Percentiles rank a stretch among this genome's conserved stretches.
Evolutionary conservation across 2,888 invertebrate genomes (phyloP).

Genomic region (Diaphora mendica): DNA sequence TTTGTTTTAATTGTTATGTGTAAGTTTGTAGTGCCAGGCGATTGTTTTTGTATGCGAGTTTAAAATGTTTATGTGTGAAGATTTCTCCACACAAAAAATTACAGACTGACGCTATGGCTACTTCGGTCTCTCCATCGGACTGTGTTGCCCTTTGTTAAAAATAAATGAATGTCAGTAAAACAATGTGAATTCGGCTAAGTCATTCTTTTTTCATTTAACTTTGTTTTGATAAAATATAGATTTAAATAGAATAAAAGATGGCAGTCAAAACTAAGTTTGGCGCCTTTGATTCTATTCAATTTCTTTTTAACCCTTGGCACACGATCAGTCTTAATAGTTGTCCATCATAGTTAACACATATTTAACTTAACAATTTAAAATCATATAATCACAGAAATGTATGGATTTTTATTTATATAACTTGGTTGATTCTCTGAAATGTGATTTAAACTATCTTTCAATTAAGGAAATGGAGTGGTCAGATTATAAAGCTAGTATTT

Average conservation of each 20-base stretch:
- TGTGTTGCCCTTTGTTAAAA: background rate
- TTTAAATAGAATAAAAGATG: background rate
- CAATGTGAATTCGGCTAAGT: slow-evolving; percentile 2
- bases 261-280: background rate
- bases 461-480: background rate
- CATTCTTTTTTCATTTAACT: background rate
- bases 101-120: too few relatives aligned
- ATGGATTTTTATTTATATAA: slow-evolving; percentile 26
- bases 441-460: background rate
- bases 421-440: slow-evolving; percentile 36
- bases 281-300: background rate
- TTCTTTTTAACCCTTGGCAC: slow-evolving; percentile 38
- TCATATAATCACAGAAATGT: slow-evolving; percentile 46
- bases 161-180: background rate
- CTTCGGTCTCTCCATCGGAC: too few relatives aligned
- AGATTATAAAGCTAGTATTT: background rate
- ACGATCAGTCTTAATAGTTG: slow-evolving; percentile 37
- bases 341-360: slow-evolving; percentile 27
- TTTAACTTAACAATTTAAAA: slow-evolving; percentile 44
- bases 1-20: too few relatives aligned
- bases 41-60: too few relatives aligned
- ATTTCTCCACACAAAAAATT: too few relatives aligned
- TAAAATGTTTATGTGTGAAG: too few relatives aligned
- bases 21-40: too few relatives aligned
- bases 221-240: slow-evolving; percentile 3